A percentile compares a stretch with the other conserved stretches of the same genome.
Evolutionary conservation across 2,888 invertebrate species (phyloP).

Genomic region (Pachymerium ferrugineum): DNA sequence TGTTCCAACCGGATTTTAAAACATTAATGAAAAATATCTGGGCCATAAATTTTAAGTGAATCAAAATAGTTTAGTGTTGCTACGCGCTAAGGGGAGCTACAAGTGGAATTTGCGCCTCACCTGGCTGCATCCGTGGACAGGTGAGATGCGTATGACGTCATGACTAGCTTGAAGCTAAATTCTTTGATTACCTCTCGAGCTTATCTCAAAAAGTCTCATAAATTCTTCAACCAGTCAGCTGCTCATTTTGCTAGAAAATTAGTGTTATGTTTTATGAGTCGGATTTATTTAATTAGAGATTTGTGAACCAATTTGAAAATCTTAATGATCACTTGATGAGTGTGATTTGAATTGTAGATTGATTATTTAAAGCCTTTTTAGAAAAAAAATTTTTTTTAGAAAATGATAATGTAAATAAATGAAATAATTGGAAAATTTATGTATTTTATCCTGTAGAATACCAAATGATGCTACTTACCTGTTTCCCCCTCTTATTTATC

Average conservation of each 20-base stretch:
- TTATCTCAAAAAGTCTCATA: not conserved
- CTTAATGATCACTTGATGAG: not conserved
- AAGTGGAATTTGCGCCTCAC: not conserved
- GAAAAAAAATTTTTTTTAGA: not conserved
- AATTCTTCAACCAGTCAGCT: not conserved
- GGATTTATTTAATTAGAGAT: slow-evolving; percentile 18
- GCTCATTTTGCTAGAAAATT: not conserved
- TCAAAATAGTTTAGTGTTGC: too few relatives aligned
- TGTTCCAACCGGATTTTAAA: too few relatives aligned
- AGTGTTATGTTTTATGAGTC: not conserved
- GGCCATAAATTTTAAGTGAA: too few relatives aligned
- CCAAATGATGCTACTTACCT: too few relatives aligned
- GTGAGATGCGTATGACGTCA: not conserved
- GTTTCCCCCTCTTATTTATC: too few relatives aligned
- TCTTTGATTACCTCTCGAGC: not conserved
- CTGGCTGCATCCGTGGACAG: not conserved
- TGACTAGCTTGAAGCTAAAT: not conserved
- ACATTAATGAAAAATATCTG: too few relatives aligned
- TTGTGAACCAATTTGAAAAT: not conserved
- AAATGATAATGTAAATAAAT: too few relatives aligned
- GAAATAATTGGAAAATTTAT: too few relatives aligned
- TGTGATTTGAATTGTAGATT: not conserved
- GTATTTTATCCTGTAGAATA: not conserved
- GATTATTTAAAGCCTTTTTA: not conserved
- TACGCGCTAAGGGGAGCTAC: not conserved